phyloP scores from a whole-genome alignment of 2,888 invertebrate genomes.

The Kuschelorhynchus macadamiae region DNA sequence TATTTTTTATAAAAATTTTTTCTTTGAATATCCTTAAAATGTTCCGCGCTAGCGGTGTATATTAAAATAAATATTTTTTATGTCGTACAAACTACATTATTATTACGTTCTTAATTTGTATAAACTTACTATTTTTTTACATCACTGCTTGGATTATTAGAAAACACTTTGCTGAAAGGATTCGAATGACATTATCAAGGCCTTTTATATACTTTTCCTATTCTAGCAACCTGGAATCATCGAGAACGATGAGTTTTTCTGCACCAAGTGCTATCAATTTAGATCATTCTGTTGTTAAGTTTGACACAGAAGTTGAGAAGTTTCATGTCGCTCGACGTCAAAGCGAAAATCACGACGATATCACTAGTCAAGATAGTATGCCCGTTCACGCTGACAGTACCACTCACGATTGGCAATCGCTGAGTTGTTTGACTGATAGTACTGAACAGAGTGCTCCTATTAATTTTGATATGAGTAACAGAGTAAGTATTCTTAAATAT shows the following conservation, averaged over 20 bases:
- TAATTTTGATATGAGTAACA: conserved; percentile 93
- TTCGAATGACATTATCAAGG: background rate
- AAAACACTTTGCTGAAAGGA: background rate
- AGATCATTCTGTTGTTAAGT: conserved; percentile 80
- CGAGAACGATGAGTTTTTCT: conserved; percentile 84
- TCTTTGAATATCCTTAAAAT: no score
- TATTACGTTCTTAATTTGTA: no score
- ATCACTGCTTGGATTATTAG: background rate
- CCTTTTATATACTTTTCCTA: background rate
- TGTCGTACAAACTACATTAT: no score
- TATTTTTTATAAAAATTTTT: no score
- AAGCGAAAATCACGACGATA: conserved; percentile 63
- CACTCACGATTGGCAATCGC: conserved; percentile 83
- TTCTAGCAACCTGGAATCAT: conserved; percentile 76
- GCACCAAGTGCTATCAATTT: conserved; percentile 90
- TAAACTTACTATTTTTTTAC: no score
- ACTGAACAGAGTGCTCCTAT: conserved; percentile 93
- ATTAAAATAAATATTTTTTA: no score
- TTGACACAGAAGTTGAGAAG: conserved; percentile 73
- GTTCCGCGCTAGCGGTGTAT: no score
- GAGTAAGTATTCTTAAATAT: conserved; percentile 71
- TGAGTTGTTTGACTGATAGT: conserved; percentile 89
- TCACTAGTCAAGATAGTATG: conserved; percentile 69
- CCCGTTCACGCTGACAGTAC: conserved; percentile 67
- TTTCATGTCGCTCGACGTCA: conserved; percentile 63